A percentile compares a stretch with the other conserved stretches of the same genome.
Conservation (phyloP, 2,113 vertebrate genomes). For the Megalops atlanticus region DNA sequence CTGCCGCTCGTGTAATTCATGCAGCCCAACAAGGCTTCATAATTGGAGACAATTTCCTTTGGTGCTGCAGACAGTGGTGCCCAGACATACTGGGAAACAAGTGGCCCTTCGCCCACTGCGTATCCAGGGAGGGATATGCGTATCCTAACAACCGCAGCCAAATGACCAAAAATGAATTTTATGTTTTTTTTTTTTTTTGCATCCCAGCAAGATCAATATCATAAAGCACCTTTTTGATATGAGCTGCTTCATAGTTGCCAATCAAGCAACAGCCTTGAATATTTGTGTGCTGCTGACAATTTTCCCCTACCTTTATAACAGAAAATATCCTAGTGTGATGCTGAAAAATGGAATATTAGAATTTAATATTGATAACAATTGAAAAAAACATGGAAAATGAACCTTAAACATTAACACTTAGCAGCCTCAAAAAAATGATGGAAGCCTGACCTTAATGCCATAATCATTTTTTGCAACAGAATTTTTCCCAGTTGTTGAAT, state of each 20-base stretch:
- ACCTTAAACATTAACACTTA: too few relatives aligned
- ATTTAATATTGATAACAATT: too few relatives aligned
- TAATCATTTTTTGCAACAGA: too few relatives aligned
- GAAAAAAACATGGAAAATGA: too few relatives aligned
- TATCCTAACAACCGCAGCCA: not conserved
- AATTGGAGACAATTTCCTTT: not conserved
- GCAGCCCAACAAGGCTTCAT: conserved; percentile 17
- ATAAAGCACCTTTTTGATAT: not conserved
- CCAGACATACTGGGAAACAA: not conserved
- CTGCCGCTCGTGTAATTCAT: not conserved
- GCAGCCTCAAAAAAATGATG: too few relatives aligned
- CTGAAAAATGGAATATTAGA: too few relatives aligned
- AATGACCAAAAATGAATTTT: not conserved
- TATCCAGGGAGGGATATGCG: not conserved
- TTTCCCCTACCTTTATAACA: too few relatives aligned
- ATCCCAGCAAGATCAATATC: not conserved
- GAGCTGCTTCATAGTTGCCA: too few relatives aligned
- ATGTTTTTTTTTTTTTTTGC: not conserved
- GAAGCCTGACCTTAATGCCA: too few relatives aligned
- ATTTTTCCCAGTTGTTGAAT: not conserved
- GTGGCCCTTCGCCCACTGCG: not conserved
- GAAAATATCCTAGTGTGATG: too few relatives aligned
- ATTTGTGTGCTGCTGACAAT: too few relatives aligned
- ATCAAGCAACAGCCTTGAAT: too few relatives aligned
- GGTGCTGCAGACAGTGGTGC: not conserved